phyloP scores from a whole-genome alignment of 2,113 vertebrate genomes.

The Oreochromis tanganicae region DNA sequence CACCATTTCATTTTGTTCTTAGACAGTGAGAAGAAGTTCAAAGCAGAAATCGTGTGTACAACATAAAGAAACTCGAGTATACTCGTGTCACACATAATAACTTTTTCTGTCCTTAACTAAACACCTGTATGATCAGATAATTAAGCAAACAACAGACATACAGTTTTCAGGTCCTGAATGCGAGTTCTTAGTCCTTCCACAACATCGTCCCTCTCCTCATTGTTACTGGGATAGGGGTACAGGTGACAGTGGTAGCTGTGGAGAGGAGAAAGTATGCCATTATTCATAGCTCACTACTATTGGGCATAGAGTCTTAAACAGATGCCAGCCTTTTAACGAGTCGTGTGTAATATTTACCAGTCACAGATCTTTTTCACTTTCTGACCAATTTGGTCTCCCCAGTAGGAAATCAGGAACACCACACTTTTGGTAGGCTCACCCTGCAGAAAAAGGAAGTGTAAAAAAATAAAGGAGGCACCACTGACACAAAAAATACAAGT shows the following conservation, averaged over 20 bases:
- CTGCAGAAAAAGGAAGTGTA: slow-evolving; percentile 55
- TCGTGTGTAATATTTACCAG: slow-evolving; percentile 75
- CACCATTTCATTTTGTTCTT: background rate
- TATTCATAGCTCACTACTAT: background rate
- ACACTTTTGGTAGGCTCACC: slow-evolving; percentile 85
- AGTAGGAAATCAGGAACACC: slow-evolving; percentile 93
- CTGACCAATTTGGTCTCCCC: slow-evolving; percentile 95
- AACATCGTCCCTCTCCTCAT: slow-evolving; percentile 82
- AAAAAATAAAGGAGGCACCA: background rate
- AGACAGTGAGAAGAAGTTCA: background rate
- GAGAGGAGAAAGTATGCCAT: background rate
- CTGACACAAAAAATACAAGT: background rate
- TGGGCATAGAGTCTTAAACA: background rate
- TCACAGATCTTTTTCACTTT: slow-evolving; percentile 99
- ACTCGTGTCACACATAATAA: background rate
- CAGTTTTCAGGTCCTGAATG: slow-evolving; percentile 89
- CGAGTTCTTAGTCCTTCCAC: slow-evolving; percentile 84
- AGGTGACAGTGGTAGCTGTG: slow-evolving; percentile 91
- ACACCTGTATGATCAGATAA: background rate
- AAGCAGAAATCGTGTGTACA: background rate
- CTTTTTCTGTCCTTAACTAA: background rate
- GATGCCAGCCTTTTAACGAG: background rate
- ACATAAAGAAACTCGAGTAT: background rate
- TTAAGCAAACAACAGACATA: slow-evolving; percentile 51
- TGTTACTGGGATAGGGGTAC: slow-evolving; percentile 88